A percentile compares a stretch with the other conserved stretches of the same genome.
Evolutionary conservation across 2,888 invertebrate genomes (phyloP).

Genomic region (Bembecia ichneumoniformis): DNA sequence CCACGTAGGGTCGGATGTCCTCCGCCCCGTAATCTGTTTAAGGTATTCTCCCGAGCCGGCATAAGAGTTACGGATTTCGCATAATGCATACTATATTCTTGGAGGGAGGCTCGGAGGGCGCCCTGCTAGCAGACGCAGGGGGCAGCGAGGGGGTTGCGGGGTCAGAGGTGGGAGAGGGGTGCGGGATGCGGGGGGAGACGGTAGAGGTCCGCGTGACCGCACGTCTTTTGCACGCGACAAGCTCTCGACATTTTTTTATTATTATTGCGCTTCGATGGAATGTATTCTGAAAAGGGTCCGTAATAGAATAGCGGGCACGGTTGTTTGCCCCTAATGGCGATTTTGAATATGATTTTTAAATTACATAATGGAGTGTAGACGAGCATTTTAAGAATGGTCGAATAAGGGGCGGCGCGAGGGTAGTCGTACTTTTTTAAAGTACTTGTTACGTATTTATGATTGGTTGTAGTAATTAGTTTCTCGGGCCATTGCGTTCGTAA

Average conservation of each 20-base stretch:
- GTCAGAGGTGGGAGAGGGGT: constrained; percentile 11
- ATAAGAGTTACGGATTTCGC: constrained; percentile 72
- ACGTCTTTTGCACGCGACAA: constrained; percentile 71
- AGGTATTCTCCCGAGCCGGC: constrained; percentile 58
- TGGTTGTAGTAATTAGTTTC: constrained; percentile 39
- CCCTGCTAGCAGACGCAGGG: constrained; percentile 12
- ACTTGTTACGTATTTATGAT: constrained; percentile 1
- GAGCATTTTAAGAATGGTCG: constrained; percentile 50
- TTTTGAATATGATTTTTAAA: constrained; percentile 72
- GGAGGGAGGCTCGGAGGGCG: constrained; percentile 21
- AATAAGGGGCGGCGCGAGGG: constrained; percentile 26
- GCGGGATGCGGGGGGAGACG: constrained; percentile 12
- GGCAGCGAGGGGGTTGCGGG: constrained; percentile 11
- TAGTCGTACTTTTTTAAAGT: constrained; percentile 18
- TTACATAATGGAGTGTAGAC: constrained; percentile 62
- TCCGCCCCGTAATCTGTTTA: constrained; percentile 18
- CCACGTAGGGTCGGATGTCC: too few relatives aligned
- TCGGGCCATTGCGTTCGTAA: constrained; percentile 43
- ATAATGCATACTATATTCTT: constrained; percentile 71
- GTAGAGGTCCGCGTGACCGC: constrained; percentile 55
- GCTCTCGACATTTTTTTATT: constrained; percentile 71
- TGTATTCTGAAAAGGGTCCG: constrained; percentile 56
- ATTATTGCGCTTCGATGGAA: constrained; percentile 71
- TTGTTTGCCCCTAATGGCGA: constrained; percentile 47
- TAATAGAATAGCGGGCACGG: constrained; percentile 56